Conservation (phyloP, 2,888 invertebrate species). For the Stramonita haemastoma region DNA sequence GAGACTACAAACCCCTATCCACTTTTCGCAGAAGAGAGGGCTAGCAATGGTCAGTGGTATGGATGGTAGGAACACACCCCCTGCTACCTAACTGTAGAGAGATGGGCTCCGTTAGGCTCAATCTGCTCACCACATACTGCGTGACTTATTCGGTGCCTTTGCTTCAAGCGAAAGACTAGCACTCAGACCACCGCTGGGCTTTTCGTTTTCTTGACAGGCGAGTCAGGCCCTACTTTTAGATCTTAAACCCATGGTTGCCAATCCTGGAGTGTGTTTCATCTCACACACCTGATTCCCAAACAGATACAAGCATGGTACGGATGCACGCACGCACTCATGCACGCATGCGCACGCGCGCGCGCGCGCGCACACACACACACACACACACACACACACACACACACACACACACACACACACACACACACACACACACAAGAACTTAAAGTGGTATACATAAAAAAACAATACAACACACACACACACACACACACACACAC, state of each 20-base stretch:
- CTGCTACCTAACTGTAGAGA: too few relatives aligned
- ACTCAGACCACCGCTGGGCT: not conserved
- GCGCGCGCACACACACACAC: too few relatives aligned
- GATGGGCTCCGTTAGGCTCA: too few relatives aligned
- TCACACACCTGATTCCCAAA: slow-evolving; percentile 5
- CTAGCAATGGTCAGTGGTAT: too few relatives aligned
- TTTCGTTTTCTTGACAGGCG: not conserved
- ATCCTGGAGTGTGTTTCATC: not conserved
- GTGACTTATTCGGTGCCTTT: not conserved
- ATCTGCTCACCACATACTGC: not conserved
- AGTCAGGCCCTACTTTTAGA: too few relatives aligned
- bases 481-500: not conserved
- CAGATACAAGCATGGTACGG: not conserved
- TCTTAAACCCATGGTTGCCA: not conserved
- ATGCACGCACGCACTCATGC: too few relatives aligned
- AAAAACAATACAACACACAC: too few relatives aligned
- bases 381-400: not conserved
- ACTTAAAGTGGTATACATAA: too few relatives aligned
- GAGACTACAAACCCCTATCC: too few relatives aligned
- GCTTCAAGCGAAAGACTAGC: not conserved
- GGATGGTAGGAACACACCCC: too few relatives aligned
- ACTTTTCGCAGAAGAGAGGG: too few relatives aligned
- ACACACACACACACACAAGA: slow-evolving; percentile 9
- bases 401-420: slow-evolving; percentile 7
- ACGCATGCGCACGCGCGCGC: too few relatives aligned